Evolutionary conservation across 2,797 vertebrate genomes (phyloP).

Genomic region (Sebastes cheni): DNA sequence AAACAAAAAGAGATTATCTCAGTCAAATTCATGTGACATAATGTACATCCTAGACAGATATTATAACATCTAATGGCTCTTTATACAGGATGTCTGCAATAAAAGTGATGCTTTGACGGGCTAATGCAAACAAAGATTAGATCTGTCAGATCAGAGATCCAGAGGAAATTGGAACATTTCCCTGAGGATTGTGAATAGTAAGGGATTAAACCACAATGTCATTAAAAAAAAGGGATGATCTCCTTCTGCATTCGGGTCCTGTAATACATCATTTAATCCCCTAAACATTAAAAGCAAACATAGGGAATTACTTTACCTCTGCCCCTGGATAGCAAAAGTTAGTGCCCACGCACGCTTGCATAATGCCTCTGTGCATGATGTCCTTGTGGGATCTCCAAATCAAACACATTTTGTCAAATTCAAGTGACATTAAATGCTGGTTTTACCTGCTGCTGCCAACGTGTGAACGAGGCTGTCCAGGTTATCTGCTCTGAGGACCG

Average conservation of each 20-base stretch:
- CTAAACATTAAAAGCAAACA: conserved; percentile 81
- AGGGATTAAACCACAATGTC: conserved; percentile 82
- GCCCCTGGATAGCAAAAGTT: conserved; percentile 47
- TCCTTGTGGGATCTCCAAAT: not conserved
- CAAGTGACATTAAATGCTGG: not conserved
- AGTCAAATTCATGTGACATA: conserved; percentile 1
- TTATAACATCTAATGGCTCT: conserved; percentile 34
- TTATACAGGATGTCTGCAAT: conserved; percentile 13
- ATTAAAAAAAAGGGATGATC: conserved; percentile 81
- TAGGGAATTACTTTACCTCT: conserved; percentile 73
- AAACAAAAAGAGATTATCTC: conserved; percentile 18
- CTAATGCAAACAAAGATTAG: conserved; percentile 69
- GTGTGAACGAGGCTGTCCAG: conserved; percentile 58
- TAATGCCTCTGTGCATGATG: conserved; percentile 28
- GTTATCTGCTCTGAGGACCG: conserved; percentile 75
- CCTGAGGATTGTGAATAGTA: conserved; percentile 72
- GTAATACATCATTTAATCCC: conserved; percentile 80
- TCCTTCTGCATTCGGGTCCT: conserved; percentile 60
- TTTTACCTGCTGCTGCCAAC: conserved; percentile 70
- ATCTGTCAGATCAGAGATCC: conserved; percentile 58
- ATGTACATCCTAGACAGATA: conserved; percentile 47
- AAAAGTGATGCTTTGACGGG: conserved; percentile 34
- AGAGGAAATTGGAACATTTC: conserved; percentile 69
- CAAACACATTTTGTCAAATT: not conserved
- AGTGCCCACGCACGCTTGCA: conserved; percentile 24